Conservation (phyloP, 2,797 vertebrate genomes). For the Takifugu ocellatus region DNA sequence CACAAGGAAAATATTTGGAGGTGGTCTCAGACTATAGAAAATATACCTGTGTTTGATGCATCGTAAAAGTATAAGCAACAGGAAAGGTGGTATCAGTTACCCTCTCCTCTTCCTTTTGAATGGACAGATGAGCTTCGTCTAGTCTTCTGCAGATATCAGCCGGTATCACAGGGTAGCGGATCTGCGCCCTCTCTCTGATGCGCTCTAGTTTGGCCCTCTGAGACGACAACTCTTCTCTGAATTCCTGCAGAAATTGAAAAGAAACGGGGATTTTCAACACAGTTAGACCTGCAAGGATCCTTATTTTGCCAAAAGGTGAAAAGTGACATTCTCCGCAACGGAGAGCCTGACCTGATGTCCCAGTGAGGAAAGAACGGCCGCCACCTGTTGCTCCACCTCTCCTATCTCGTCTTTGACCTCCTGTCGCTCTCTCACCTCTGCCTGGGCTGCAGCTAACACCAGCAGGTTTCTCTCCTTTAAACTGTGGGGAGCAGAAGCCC, state of each 20-base stretch:
- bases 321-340: neutral
- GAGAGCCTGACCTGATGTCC: constrained; percentile 47
- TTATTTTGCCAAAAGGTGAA: neutral
- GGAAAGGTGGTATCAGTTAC: constrained; percentile 61
- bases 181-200: constrained; percentile 72
- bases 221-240: constrained; percentile 65
- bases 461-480: constrained; percentile 56
- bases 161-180: constrained; percentile 76
- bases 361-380: constrained; percentile 14
- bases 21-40: too few species aligned
- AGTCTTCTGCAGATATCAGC: constrained; percentile 72
- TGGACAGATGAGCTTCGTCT: constrained; percentile 71
- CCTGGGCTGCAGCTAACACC: constrained; percentile 46
- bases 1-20: accelerated
- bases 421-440: constrained; percentile 48
- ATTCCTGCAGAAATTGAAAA: constrained; percentile 69
- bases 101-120: constrained; percentile 82
- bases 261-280: neutral
- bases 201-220: constrained; percentile 74
- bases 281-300: neutral
- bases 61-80: neutral
- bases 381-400: constrained; percentile 40
- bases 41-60: too few species aligned
- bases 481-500: constrained; percentile 36
- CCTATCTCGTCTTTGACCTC: constrained; percentile 47